phyloP scores from a whole-genome alignment of 2,113 vertebrate genomes.

The Labeo catla region DNA sequence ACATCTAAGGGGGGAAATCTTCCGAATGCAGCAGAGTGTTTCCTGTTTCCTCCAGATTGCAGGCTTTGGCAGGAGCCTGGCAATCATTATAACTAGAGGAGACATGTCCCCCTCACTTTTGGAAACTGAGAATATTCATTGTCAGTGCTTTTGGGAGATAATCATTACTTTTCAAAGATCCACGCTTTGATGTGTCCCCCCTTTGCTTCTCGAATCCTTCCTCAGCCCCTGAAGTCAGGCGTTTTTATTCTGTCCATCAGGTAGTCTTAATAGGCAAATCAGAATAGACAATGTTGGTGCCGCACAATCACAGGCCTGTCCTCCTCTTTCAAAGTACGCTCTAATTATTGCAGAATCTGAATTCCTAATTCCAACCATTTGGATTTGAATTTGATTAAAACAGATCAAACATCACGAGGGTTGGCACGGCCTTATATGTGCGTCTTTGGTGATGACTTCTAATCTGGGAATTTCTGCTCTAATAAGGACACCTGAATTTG shows the following conservation, averaged over 20 bases:
- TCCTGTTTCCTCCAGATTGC: conserved; percentile 36
- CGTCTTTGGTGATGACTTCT: conserved; percentile 1
- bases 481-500: conserved; percentile 22
- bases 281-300: background rate
- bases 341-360: conserved; percentile 27
- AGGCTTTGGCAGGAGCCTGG: conserved; percentile 17
- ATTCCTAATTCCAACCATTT: conserved; percentile 12
- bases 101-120: conserved; percentile 11
- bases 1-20: conserved; percentile 12
- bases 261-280: background rate
- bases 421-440: background rate
- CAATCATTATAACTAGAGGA: background rate
- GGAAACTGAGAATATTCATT: conserved; percentile 18
- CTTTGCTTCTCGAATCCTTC: background rate
- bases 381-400: conserved; percentile 36
- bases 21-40: conserved; percentile 12
- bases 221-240: background rate
- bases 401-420: conserved; percentile 16
- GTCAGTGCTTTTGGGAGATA: background rate
- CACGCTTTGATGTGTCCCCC: conserved; percentile 14
- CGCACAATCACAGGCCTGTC: background rate
- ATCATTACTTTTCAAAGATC: conserved; percentile 28
- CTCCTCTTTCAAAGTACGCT: conserved; percentile 2
- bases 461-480: conserved; percentile 4
- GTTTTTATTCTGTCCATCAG: conserved; percentile 15